Percentiles rank a stretch among this genome's conserved stretches.
Conservation (phyloP, 2,888 invertebrate species). For the Venusia cambrica region DNA sequence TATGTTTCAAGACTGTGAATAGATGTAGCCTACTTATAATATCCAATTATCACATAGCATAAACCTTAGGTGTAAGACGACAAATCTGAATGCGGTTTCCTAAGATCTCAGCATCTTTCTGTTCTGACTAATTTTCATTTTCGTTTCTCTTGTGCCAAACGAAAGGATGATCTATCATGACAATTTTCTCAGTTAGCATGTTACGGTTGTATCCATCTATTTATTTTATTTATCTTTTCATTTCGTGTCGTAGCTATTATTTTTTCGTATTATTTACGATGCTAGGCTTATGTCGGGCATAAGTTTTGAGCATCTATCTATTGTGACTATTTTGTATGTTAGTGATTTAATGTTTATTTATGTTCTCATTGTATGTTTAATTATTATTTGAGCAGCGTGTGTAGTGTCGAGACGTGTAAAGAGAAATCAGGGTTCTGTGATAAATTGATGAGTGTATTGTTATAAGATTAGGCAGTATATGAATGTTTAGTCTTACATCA, state of each 20-base stretch:
- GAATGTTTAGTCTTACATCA: constrained; percentile 15
- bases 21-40: constrained; percentile 48
- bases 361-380: constrained; percentile 34
- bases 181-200: constrained; percentile 51
- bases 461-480: constrained; percentile 36
- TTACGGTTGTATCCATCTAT: constrained; percentile 54
- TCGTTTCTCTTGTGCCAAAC: constrained; percentile 68
- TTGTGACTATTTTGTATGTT: constrained; percentile 24
- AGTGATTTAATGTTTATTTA: constrained; percentile 28
- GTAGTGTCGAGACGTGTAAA: constrained; percentile 31
- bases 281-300: constrained; percentile 22
- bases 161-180: constrained; percentile 61
- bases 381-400: constrained; percentile 42
- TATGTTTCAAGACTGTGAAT: constrained; percentile 65
- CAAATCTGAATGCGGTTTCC: constrained; percentile 70
- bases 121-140: constrained; percentile 43
- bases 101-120: constrained; percentile 68
- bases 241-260: constrained; percentile 26
- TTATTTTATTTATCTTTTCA: constrained; percentile 59
- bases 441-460: constrained; percentile 46
- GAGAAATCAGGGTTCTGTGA: constrained; percentile 64
- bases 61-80: constrained; percentile 41
- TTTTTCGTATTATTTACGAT: constrained; percentile 21
- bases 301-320: constrained; percentile 14
- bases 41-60: constrained; percentile 33